These are phyloP conservation scores for Drosophila austrosaltans DNA, from an alignment of 2,888 invertebrate genomes.

Conservation along the genomic window DNA sequence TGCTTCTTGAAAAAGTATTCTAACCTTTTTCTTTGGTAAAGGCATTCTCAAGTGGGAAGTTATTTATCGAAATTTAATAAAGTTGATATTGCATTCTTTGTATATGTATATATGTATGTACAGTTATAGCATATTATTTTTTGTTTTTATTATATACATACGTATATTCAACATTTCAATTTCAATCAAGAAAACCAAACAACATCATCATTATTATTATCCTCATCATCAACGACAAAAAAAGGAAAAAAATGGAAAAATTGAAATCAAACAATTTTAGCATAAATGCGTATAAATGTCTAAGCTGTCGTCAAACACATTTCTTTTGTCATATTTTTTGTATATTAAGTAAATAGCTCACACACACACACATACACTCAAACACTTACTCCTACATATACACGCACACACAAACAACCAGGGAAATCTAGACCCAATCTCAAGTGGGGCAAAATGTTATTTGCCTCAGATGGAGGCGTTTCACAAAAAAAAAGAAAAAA, in stretches of 20 bases:
- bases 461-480: conserved; percentile 41
- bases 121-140: not conserved
- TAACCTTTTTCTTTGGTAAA: too few relatives aligned
- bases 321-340: conserved; percentile 59
- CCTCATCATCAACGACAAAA: not conserved
- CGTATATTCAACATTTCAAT: not conserved
- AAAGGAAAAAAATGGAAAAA: conserved; percentile 18
- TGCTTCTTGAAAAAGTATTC: too few relatives aligned
- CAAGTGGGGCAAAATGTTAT: conserved; percentile 44
- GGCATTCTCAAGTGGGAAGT: too few relatives aligned
- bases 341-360: conserved; percentile 65
- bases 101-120: not conserved
- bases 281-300: conserved; percentile 77
- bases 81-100: not conserved
- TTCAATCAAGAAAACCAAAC: conserved; percentile 8
- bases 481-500: conserved; percentile 1
- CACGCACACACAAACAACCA: not conserved
- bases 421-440: conserved; percentile 14
- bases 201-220: conserved; percentile 14
- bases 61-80: not conserved
- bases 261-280: conserved; percentile 71
- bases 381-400: not conserved
- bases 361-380: not conserved
- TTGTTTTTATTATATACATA: not conserved
- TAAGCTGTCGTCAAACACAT: conserved; percentile 76